A percentile compares a stretch with the other conserved stretches of the same genome.
Conservation (phyloP, 2,888 invertebrate genomes). For the Lingula anatina region DNA sequence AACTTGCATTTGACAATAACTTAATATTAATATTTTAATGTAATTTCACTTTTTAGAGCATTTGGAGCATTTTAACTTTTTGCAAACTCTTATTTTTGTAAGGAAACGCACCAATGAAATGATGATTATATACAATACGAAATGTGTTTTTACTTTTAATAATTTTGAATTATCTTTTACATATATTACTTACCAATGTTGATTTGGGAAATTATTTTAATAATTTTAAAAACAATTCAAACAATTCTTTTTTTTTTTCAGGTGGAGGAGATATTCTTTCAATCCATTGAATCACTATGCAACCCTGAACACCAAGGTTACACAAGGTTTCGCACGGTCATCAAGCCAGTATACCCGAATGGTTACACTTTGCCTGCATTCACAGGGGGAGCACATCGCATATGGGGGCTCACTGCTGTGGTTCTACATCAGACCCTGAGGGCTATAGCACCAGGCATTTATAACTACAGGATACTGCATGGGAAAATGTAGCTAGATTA, state of each 20-base stretch:
- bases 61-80: too few relatives aligned
- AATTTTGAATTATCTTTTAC: too few relatives aligned
- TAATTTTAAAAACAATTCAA: too few relatives aligned
- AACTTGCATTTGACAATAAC: not conserved
- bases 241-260: conserved; percentile 13
- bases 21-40: not conserved
- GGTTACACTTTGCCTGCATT: conserved; percentile 42
- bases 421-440: conserved; percentile 40
- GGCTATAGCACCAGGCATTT: conserved; percentile 34
- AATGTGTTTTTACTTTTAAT: too few relatives aligned
- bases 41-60: too few relatives aligned
- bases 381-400: conserved; percentile 25
- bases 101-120: too few relatives aligned
- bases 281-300: conserved; percentile 27
- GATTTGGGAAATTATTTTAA: not conserved
- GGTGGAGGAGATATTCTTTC: conserved; percentile 55
- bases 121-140: too few relatives aligned
- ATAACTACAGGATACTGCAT: conserved; percentile 30
- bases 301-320: conserved; percentile 18
- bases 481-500: not conserved
- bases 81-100: too few relatives aligned
- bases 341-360: too few relatives aligned
- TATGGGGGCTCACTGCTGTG: conserved; percentile 53
- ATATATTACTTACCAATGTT: not conserved
- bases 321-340: conserved; percentile 26